These are phyloP conservation scores for Carassius carassius DNA, from an alignment of 2,113 vertebrate species.

Conservation along the genomic window DNA sequence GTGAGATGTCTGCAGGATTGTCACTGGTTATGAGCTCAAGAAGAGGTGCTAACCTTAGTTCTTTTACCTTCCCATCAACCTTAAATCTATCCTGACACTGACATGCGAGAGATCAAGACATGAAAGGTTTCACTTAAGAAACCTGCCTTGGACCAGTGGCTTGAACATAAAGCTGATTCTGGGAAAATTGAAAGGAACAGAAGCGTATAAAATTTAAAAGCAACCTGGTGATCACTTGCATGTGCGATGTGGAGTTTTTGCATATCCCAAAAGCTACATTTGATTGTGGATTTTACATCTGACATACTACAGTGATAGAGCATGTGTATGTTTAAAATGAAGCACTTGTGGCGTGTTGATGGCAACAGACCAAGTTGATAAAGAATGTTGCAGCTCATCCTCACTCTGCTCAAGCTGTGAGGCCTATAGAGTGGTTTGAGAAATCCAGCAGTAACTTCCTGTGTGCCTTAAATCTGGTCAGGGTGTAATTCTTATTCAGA, in stretches of 20 bases:
- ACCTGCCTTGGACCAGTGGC: neutral
- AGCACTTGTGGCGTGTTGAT: neutral
- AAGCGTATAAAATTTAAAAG: neutral
- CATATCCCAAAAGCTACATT: slow-evolving; percentile 20
- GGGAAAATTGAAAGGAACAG: neutral
- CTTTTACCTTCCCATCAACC: neutral
- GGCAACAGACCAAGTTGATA: neutral
- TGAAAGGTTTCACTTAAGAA: neutral
- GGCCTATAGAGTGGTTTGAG: neutral
- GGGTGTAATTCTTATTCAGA: neutral
- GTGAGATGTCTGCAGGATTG: neutral
- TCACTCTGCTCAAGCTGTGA: neutral
- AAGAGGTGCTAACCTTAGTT: neutral
- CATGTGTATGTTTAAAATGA: neutral
- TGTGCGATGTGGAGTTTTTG: slow-evolving; percentile 5
- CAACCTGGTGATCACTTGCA: neutral
- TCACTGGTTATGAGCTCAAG: neutral
- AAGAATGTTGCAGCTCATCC: neutral
- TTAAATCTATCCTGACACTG: slow-evolving; percentile 5
- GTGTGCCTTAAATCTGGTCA: neutral
- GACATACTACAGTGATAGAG: neutral
- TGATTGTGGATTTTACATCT: neutral
- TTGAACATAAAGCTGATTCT: neutral
- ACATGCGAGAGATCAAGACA: neutral
- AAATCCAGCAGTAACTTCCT: neutral